Base-by-base conservation (phyloP, 2,797 vertebrate species). In the Clarias laeviceps region DNA sequence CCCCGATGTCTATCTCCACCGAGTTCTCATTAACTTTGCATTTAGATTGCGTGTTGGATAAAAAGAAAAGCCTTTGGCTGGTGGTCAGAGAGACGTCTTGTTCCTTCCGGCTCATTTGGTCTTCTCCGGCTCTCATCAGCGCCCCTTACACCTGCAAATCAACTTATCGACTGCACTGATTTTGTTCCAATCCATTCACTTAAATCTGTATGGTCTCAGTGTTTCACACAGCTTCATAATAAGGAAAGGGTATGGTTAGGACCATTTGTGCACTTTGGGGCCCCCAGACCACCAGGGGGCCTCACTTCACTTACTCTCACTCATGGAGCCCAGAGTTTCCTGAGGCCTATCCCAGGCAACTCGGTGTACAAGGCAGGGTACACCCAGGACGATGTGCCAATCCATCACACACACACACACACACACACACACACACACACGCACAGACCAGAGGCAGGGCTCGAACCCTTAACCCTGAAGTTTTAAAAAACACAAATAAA, bases 1-100 rank as follows among this genome's bases (percentile, higher is more conserved):
- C 73, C 66, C 83, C 18, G 7, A 80, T 76, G 85, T 80, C 85
- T 73, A 12, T 61, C 81, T 88, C 80, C 68, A 45, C 84, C 20
- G 84, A 88, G 85, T 80, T 64, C 90, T 88, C 87, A 83, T 91
- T 88, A 89, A 85, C 88, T 88, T 85, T 86, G 84, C 86, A 86
- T 90, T 89, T 88, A 80, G 80, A 89, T 87, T 84, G 76, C 85
- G 82, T 81, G 84, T 77, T 74, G 78, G 82, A 66, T 78, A 32
- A 40, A 68, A 84, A 77, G 73, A 73, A 82, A 76, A 79, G 40
- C 37, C 74, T 80, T 27, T 40, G 68, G 37, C 83, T 68, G 40
- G 56, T 61, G 45, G 66, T 68, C 61, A 57, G 77, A 57, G 14
- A 78, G 72, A 70, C 29, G 27, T 27, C 69, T 70, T 24, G 27